Evolutionary conservation across 2,113 vertebrate genomes (phyloP), one percentile per base, ranked within the genome.

Genomic region (Marmota flaviventris): DNA sequence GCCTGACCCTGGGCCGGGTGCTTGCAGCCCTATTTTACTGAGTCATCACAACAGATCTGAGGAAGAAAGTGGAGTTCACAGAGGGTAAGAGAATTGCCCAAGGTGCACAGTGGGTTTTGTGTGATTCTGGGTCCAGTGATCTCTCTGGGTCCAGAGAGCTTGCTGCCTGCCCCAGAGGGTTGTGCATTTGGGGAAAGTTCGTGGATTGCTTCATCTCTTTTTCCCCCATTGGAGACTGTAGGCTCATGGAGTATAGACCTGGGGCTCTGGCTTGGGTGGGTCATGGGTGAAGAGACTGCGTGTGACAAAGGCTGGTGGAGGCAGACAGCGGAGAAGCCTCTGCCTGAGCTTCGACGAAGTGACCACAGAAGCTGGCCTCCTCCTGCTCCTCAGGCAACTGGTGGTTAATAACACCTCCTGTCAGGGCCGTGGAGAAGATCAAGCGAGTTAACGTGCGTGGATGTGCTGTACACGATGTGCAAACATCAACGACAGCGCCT

Each of bases 401-500:
- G 56, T 45, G 83, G 67, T 61, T 79, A 42, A 12, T 42, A 45
- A 22, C 39, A 65, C 48, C 53, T n/a, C 34, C 34, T 53, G 56
- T 58, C 14, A 14, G 69, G 70, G 70, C 91, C 45, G 29, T 56
- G 65, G 76, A 32, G 73, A 73, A 75, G 79, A 70, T 76, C 48
- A 32, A 7, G 7, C 3, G 51, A 77, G 84, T 45, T 37, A 56
- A 89, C 3, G 45, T 37, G 27, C 37, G 58, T 72, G 84, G 39
- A 61, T 93, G 87, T 94, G 89, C 29, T 65, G 24, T 14, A 20
- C 27, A 27, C 34, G 0, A 22, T 70, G 16, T 51, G 70, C 85
- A 89, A 95, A 94, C 73, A 63, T 32, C 56, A 91, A 63, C 34
- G 81, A 82, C 72, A 76, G 87, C 12, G 7, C 95, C 94, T 73